phyloP scores from a whole-genome alignment of 1,140 invertebrate species.

The Branchinecta lynchi region DNA sequence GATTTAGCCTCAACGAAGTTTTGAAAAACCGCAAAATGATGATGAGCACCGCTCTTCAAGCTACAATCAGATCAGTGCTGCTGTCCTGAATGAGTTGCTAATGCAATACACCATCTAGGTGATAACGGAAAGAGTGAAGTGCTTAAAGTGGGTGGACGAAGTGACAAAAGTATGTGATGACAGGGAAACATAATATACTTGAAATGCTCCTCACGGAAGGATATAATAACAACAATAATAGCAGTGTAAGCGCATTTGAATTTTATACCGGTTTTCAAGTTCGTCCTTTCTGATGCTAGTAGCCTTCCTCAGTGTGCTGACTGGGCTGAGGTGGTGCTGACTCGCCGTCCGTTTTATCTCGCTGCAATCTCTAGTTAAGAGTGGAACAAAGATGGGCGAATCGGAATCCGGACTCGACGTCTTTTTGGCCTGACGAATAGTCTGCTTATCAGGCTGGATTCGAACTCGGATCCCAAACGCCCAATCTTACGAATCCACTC shows the following conservation, averaged over 20 bases:
- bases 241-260: not conserved
- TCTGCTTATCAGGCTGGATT: no score
- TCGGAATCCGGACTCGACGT: no score
- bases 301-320: no score
- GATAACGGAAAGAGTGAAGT: not conserved
- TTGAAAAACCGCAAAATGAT: conserved; percentile 1
- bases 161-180: conserved; percentile 8
- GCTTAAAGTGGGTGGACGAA: not conserved
- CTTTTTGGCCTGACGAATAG: no score
- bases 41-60: not conserved
- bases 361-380: no score
- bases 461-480: no score
- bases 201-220: conserved; percentile 8
- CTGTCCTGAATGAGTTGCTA: conserved; percentile 7
- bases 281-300: no score
- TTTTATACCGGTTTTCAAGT: no score
- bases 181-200: not conserved
- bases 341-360: no score
- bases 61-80: conserved; percentile 1
- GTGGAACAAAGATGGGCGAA: no score
- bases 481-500: no score
- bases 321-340: no score
- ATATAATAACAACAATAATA: conserved; percentile 8
- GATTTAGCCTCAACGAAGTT: conserved; percentile 7
- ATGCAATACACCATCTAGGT: not conserved